These are phyloP conservation scores for Leptocoma aspasia DNA, from an alignment of 2,113 vertebrate genomes.

Conservation along the genomic window DNA sequence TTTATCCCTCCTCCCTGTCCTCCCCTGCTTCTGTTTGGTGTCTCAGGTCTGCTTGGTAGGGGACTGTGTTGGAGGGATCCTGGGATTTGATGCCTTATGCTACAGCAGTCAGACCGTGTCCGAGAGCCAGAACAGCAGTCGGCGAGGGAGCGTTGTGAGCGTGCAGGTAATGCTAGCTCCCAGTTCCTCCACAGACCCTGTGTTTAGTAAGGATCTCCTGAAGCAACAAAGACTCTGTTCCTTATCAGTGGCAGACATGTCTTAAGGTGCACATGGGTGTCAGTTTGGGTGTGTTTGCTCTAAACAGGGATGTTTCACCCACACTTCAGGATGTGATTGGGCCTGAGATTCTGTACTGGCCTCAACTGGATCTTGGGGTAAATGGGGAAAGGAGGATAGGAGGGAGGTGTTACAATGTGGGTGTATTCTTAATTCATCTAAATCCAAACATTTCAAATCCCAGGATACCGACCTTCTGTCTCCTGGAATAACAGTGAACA, in stretches of 20 bases:
- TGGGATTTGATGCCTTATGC: constrained; percentile 94
- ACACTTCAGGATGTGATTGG: neutral
- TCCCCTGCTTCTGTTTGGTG: neutral
- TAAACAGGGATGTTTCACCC: neutral
- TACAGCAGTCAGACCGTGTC: constrained; percentile 84
- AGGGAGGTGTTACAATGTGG: neutral
- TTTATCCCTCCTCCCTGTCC: neutral
- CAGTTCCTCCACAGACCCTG: neutral
- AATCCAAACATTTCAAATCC: constrained; percentile 1
- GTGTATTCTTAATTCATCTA: neutral
- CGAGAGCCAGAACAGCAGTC: constrained; percentile 93
- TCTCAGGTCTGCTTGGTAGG: constrained; percentile 93
- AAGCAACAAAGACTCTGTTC: neutral
- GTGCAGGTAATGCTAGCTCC: constrained; percentile 81
- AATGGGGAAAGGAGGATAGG: neutral
- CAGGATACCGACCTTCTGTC: constrained; percentile 93
- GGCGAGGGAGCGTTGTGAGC: constrained; percentile 85
- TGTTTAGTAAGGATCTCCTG: neutral
- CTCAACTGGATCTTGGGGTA: neutral
- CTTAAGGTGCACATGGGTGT: neutral
- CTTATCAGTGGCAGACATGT: neutral
- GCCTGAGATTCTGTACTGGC: neutral
- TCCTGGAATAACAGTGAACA: constrained; percentile 83
- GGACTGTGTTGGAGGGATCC: constrained; percentile 95
- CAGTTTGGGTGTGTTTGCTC: neutral